Percentiles rank a stretch among this genome's conserved stretches.
Conservation (phyloP, 2,113 vertebrate species). For the Aptenodytes forsteri region DNA sequence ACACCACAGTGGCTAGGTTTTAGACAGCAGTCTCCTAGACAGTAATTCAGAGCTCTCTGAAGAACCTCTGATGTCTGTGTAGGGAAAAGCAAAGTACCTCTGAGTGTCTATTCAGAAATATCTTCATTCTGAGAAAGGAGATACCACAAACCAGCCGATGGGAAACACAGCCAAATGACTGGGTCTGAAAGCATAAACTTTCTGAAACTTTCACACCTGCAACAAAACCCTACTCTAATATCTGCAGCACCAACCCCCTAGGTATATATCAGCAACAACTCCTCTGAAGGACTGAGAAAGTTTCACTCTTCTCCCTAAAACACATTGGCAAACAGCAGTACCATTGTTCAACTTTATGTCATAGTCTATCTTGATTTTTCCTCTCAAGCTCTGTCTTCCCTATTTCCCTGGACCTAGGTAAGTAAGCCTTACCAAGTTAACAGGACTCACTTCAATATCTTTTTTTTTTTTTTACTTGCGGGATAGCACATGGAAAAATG, state of each 20-base stretch:
- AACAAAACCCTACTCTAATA: neutral
- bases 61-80: neutral
- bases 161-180: neutral
- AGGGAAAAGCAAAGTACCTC: neutral
- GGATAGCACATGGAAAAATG: neutral
- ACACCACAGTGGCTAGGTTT: neutral
- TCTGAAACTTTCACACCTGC: neutral
- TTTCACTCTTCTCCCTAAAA: neutral
- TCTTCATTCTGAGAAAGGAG: neutral
- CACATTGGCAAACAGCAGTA: rapidly evolving
- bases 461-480: neutral
- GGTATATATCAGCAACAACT: neutral
- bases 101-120: neutral
- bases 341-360: neutral
- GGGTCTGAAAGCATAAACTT: neutral
- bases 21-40: neutral
- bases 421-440: neutral
- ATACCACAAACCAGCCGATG: neutral
- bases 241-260: neutral
- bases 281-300: neutral
- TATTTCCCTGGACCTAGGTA: neutral
- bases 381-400: neutral
- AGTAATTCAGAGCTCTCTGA: neutral
- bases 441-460: neutral
- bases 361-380: neutral